Evolutionary conservation across 2,888 invertebrate species (phyloP).

Genomic region (Zelleria hepariella): DNA sequence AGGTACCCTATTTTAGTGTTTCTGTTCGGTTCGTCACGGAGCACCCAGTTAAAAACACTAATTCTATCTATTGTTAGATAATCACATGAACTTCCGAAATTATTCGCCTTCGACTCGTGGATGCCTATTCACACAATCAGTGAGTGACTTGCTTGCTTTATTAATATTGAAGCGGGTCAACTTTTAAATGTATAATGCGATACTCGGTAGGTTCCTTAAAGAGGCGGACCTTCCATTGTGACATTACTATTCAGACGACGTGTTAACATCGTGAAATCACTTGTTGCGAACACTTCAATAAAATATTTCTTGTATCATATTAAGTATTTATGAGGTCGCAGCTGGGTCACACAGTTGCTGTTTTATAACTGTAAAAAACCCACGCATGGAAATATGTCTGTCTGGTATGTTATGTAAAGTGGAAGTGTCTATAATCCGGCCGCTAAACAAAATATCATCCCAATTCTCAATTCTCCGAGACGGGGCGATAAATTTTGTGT

Average conservation of each 20-base stretch:
- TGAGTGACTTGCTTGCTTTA: conserved; percentile 14
- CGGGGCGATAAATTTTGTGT: conserved; percentile 31
- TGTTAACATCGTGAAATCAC: background rate
- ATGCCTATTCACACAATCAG: background rate
- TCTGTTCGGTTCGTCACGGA: too few relatives aligned
- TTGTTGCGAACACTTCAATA: background rate
- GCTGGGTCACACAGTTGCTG: too few relatives aligned
- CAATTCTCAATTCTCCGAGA: background rate
- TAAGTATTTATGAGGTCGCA: background rate
- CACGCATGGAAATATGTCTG: background rate
- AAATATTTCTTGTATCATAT: background rate
- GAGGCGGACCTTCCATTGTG: background rate
- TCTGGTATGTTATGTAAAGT: background rate
- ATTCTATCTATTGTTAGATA: too few relatives aligned
- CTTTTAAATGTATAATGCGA: conserved; percentile 11
- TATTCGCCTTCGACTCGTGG: too few relatives aligned
- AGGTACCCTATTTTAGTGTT: too few relatives aligned
- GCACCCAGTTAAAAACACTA: too few relatives aligned
- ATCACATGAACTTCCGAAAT: too few relatives aligned
- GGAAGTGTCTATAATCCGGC: background rate
- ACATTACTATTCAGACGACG: background rate
- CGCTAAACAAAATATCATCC: conserved; percentile 20
- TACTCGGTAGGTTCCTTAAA: background rate
- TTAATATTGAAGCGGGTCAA: conserved; percentile 34
- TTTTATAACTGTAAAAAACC: background rate